phyloP scores from a whole-genome alignment of 2,888 invertebrate species.

The Macrosiphum euphorbiae region DNA sequence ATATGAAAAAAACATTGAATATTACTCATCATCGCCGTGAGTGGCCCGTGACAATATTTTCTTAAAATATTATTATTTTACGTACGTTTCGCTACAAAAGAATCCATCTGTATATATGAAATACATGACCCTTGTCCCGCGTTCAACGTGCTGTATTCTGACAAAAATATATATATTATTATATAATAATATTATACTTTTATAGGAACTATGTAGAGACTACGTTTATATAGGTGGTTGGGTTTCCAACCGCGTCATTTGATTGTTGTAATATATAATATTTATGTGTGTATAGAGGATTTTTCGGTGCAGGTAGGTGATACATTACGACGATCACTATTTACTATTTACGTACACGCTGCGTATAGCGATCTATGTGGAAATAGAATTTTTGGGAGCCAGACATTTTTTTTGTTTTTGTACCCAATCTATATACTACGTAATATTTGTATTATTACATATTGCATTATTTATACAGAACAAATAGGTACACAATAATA shows the following conservation, averaged over 20 bases:
- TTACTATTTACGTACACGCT: not conserved
- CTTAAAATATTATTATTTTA: no score
- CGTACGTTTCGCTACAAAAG: not conserved
- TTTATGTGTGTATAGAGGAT: not conserved
- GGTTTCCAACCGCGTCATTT: not conserved
- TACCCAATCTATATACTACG: not conserved
- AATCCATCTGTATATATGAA: not conserved
- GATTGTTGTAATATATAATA: not conserved
- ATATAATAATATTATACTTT: not conserved
- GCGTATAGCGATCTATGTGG: not conserved
- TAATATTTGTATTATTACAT: not conserved
- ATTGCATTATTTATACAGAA: not conserved
- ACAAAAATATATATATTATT: not conserved
- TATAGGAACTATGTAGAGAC: not conserved
- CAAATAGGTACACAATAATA: not conserved
- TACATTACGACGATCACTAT: not conserved
- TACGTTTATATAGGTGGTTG: not conserved
- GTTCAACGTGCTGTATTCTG: not conserved
- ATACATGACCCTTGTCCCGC: not conserved
- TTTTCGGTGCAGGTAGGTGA: not conserved
- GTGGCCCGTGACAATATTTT: no score
- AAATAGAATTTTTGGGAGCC: not conserved
- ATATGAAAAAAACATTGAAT: no score
- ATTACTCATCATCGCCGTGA: no score
- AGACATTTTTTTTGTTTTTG: not conserved